A percentile compares a stretch with the other conserved stretches of the same genome.
phyloP scores from a whole-genome alignment of 1,140 invertebrate genomes.

The Teleogryllus occipitalis region DNA sequence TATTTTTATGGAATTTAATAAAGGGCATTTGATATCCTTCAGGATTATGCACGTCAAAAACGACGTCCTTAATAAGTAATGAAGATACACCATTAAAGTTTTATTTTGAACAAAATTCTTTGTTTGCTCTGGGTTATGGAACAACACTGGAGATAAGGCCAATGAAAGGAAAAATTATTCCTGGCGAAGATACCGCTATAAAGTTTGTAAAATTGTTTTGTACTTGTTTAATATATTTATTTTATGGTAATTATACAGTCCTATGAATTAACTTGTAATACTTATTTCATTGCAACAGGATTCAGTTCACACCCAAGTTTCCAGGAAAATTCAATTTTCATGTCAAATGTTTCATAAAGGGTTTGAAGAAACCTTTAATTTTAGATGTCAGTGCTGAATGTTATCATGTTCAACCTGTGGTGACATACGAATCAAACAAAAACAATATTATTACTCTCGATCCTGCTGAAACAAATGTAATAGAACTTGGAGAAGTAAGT shows the following conservation, averaged over 20 bases:
- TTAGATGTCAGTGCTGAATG: slow-evolving; percentile 31
- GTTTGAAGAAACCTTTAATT: slow-evolving; percentile 33
- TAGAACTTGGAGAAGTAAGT: slow-evolving; percentile 36
- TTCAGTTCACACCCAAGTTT: slow-evolving; percentile 1
- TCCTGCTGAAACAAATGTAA: slow-evolving; percentile 31
- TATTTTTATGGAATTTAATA: no score
- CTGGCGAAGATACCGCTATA: not conserved
- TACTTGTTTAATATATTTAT: not conserved
- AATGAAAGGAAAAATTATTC: slow-evolving; percentile 13
- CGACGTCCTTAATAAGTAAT: slow-evolving; percentile 32
- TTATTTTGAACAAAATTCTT: slow-evolving; percentile 30
- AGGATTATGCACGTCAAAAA: slow-evolving; percentile 27
- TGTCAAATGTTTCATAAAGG: slow-evolving; percentile 35
- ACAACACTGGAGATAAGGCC: slow-evolving; percentile 34
- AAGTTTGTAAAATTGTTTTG: not conserved
- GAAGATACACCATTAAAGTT: slow-evolving; percentile 34
- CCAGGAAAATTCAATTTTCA: slow-evolving; percentile 34
- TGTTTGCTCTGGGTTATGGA: slow-evolving; percentile 33
- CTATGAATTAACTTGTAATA: not conserved
- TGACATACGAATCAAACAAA: slow-evolving; percentile 17
- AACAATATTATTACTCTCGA: slow-evolving; percentile 26
- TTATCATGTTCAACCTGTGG: slow-evolving; percentile 30
- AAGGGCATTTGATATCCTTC: not conserved
- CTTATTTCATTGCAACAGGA: not conserved
- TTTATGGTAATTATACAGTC: not conserved